Base-by-base conservation (phyloP, 2,888 invertebrate species). In the Callyntrura sp. region DNA sequence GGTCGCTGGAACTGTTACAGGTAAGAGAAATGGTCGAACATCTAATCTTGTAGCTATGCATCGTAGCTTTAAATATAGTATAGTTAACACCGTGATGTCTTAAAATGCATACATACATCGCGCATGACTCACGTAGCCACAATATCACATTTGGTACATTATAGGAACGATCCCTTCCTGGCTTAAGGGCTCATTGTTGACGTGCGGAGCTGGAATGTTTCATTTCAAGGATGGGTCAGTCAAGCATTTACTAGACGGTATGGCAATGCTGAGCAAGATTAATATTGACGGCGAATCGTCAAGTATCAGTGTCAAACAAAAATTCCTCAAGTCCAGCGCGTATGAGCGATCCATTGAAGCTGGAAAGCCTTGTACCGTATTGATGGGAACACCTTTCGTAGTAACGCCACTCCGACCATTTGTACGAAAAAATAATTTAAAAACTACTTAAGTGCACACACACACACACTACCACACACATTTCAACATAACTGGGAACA, bases 341-440 rank as follows among this genome's bases (percentile, higher is more conserved):
- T 95, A 94, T 93, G 94, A 94, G 79, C 94, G 94, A 78, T 95
- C 95, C 55, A 94, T 94, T 91, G 94, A 94, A 20, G 94, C 94
- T 3, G 94, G 94, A 17, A 92, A 94, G 62, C 95, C 95, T 3
- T 94, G 95, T 0, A 94, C 94, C 76, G 94, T 94, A 2, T 95
- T 95, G 91, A 95, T 95, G 93, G 95, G 95, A 1, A 95, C 95
- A 89, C 94, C 95, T 0, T 95, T 95, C 93, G 95, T 95, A 0
- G 95, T 95, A 92, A 93, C 94, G 70, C 93, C 94, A 81, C 91
- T 94, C 79, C 88, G 94, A 35, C 93, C 93, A 3, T 90, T 90
- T 35, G 90, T 90, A 90, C 86, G 82, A n/a, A n/a, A n/a, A n/a
- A n/a, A n/a, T 60, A 55, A 14, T 14, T 35, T 6, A n/a, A n/a